Conservation (phyloP, 2,797 vertebrate genomes). For the Toxotes lorentzi region DNA sequence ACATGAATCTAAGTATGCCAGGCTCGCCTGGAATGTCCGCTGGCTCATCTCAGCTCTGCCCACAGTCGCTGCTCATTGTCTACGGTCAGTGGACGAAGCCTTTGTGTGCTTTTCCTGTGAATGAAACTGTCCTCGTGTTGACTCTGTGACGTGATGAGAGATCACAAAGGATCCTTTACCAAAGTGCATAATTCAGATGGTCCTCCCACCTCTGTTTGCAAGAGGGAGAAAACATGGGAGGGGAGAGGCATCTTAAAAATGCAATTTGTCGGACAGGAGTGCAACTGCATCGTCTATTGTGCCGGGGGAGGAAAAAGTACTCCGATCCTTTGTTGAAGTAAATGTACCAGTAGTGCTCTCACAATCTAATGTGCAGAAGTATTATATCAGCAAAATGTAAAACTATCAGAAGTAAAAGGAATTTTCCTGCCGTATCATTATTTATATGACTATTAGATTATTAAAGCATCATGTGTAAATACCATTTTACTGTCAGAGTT, state of each 20-base stretch:
- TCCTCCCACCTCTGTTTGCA: constrained; percentile 51
- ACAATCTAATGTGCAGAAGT: too few relatives aligned
- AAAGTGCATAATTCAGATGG: constrained; percentile 52
- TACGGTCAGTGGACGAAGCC: constrained; percentile 26
- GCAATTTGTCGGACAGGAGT: constrained; percentile 7
- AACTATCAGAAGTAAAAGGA: too few relatives aligned
- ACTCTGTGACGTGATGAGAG: constrained; percentile 46
- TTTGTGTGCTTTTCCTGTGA: constrained; percentile 65
- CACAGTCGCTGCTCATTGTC: constrained; percentile 48
- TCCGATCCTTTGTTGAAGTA: neutral
- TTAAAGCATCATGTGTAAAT: too few relatives aligned
- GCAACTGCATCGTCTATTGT: neutral
- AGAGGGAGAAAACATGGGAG: constrained; percentile 15
- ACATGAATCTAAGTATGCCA: constrained; percentile 58
- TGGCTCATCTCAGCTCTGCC: constrained; percentile 36
- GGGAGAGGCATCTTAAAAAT: constrained; percentile 52
- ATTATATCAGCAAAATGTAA: neutral
- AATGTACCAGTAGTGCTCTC: neutral
- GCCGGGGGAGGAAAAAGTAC: neutral
- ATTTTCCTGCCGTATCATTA: too few relatives aligned
- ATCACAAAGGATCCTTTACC: constrained; percentile 28
- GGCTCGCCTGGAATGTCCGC: constrained; percentile 70
- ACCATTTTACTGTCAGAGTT: too few relatives aligned
- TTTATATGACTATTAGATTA: too few relatives aligned
- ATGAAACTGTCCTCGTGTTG: constrained; percentile 58